Base-by-base conservation (phyloP, 2,113 vertebrate species). In the Notarius quadriscutis region DNA sequence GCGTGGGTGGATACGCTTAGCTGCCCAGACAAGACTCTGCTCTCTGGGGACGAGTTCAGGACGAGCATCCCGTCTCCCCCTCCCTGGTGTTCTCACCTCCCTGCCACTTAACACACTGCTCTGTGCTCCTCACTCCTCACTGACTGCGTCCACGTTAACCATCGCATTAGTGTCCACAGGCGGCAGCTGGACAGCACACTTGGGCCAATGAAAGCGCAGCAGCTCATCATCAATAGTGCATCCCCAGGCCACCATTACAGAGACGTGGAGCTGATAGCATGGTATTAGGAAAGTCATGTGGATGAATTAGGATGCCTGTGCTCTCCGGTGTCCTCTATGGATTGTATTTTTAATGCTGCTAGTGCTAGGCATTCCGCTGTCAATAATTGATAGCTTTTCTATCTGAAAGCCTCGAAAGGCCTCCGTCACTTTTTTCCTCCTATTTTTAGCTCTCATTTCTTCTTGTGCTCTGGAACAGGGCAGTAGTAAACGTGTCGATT, bases 381-480 rank as follows among this genome's bases (percentile, higher is more conserved):
- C 86, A 86, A 90, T 90, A 88, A 90, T 90, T 90, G 65, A 88
- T 84, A 86, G 57, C 79, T 84, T 84, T 89, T 89, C 85, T 89
- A 71, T 89, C 62, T 78, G 18, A 87, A 87, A 72, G 86, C 55
- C 80, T 80, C 83, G 50, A 55, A 71, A 84, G 67, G 83, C 72
- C 72, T 88, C 55, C 10, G 6, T 77, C 86, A 78, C 62, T 57
- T 84, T 58, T 55, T 53, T n/a, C 67, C 65, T 67, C 20, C 77
- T 86, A 55, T 78, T 82, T 88, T 81, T 81, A 60, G 22, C 50
- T 41, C n/a, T 25, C 1, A 7, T 55, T 72, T 74, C 5, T 74
- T 25, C 30, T n/a, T 41, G 7, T 74, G 65, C 60, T 84, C n/a
- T 30, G 20, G 63, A 84, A 84, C n/a, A 7, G 15, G 48, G 34